A percentile compares a stretch with the other conserved stretches of the same genome.
phyloP scores from a whole-genome alignment of 2,113 vertebrate species.

The Perca flavescens region DNA sequence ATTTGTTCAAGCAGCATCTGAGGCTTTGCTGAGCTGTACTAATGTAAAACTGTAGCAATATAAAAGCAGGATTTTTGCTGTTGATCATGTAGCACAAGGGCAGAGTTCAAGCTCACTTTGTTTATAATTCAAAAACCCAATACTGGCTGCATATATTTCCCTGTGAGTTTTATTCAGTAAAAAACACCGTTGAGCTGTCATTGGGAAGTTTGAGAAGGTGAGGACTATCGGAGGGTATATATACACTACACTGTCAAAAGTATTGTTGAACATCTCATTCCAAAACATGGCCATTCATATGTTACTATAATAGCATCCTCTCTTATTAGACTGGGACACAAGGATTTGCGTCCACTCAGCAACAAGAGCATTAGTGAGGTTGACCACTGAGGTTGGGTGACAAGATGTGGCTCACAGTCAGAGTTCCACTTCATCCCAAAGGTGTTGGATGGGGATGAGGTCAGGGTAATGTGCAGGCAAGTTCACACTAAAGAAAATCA shows the following conservation, averaged over 20 bases:
- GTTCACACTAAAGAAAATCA: background rate
- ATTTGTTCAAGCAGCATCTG: constrained; percentile 52
- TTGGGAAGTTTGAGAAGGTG: background rate
- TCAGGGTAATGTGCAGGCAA: background rate
- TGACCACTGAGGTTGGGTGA: background rate
- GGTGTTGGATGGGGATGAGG: background rate
- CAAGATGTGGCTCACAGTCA: background rate
- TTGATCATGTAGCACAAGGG: constrained; percentile 16
- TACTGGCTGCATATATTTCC: background rate
- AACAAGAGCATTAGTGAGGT: background rate
- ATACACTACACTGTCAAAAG: background rate
- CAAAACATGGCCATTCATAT: background rate
- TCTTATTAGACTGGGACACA: background rate
- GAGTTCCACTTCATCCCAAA: constrained; percentile 10
- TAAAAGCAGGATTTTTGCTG: background rate
- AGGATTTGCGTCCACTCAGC: constrained; percentile 21
- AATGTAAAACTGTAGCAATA: constrained; percentile 6
- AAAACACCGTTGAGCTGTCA: background rate
- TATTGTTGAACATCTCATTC: background rate
- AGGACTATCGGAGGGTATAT: background rate
- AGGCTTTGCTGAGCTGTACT: constrained; percentile 28
- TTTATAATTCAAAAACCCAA: background rate
- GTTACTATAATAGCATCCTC: background rate
- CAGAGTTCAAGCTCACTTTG: constrained; percentile 14
- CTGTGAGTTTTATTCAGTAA: background rate